A percentile compares a stretch with the other conserved stretches of the same genome.
Evolutionary conservation across 2,888 invertebrate species (phyloP).

Genomic region (Melieria crassipennis): DNA sequence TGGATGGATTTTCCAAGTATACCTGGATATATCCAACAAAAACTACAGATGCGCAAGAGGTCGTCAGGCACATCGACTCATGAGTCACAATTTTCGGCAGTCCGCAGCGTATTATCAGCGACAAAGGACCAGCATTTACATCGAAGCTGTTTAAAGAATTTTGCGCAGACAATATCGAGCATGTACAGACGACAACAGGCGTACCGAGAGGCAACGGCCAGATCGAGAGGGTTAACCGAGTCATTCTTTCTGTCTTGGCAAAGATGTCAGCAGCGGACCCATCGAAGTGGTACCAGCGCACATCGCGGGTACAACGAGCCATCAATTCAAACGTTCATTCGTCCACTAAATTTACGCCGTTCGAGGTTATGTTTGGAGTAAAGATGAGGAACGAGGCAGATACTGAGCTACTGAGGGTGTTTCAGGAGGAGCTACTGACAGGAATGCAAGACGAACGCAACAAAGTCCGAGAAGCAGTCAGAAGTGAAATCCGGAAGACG

Average conservation of each 20-base stretch:
- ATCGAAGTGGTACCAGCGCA: constrained; percentile 18
- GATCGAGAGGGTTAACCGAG: constrained; percentile 27
- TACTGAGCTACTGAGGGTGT: constrained; percentile 17
- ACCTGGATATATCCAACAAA: constrained; percentile 33
- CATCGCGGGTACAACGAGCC: constrained; percentile 24
- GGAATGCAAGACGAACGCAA: constrained; percentile 32
- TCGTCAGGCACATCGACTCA: constrained; percentile 25
- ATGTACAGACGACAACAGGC: constrained; percentile 28
- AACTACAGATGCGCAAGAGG: constrained; percentile 27
- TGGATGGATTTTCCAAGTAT: constrained; percentile 35
- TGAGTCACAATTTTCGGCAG: constrained; percentile 26
- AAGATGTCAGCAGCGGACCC: constrained; percentile 31
- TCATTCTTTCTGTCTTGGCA: constrained; percentile 21
- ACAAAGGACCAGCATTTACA: constrained; percentile 26
- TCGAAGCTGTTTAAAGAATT: constrained; percentile 32
- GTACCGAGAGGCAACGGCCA: constrained; percentile 22
- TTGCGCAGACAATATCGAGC: constrained; percentile 20
- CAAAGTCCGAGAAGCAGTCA: constrained; percentile 26
- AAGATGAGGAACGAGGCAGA: constrained; percentile 24
- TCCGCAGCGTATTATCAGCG: constrained; percentile 25
- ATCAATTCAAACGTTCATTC: constrained; percentile 28
- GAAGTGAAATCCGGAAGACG: constrained; percentile 26
- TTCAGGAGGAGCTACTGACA: constrained; percentile 29
- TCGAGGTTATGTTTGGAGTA: constrained; percentile 36
- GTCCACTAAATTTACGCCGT: constrained; percentile 31